Base-by-base conservation (phyloP, 2,888 invertebrate species). In the Oasisia sp. region DNA sequence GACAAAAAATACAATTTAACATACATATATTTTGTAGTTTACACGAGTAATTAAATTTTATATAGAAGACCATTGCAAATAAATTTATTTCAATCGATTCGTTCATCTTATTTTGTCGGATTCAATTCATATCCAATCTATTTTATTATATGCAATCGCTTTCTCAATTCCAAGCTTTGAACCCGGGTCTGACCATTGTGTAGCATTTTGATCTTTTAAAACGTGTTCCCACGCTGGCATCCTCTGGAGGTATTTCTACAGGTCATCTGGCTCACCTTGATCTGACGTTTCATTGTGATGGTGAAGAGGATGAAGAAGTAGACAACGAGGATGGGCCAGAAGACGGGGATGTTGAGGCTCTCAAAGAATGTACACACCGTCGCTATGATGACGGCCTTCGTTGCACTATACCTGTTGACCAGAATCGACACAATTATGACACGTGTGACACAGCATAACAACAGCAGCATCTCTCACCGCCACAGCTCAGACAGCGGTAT, bases 271-370 rank as follows among this genome's bases (percentile, higher is more conserved):
- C 93, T 97, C 97, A 99, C 99, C 98, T 98, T 99, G 95, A 99
- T 99, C 97, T 99, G 99, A 96, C 99, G 97, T 97, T 99, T 99
- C 99, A 99, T 99, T 93, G 99, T 99, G 96, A 99, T 98, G 97
- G 98, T 98, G 97, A 99, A 98, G 94, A 99, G 97, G 93, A 99
- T 99, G 96, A 99, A 98, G 97, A 99, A 99, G 97, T 99, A 99
- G 98, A 99, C 98, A 95, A 99, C 99, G 96, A 99, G 97, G 95
- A 99, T 99, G 93, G 99, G 99, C 99, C 99, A 99, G 97, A 99
- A 99, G 95, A 99, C 99, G 96, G 99, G 99, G 96, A 99, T 98
- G 97, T 99, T 99, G 97, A 99, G 99, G 95, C 98, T 98, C 95
- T 99, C 99, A 96, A 99, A 99, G 97, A 99, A 98, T 93, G 99